Evolutionary conservation across 2,113 vertebrate genomes (phyloP).

Genomic region (Rhabdomys dilectus): DNA sequence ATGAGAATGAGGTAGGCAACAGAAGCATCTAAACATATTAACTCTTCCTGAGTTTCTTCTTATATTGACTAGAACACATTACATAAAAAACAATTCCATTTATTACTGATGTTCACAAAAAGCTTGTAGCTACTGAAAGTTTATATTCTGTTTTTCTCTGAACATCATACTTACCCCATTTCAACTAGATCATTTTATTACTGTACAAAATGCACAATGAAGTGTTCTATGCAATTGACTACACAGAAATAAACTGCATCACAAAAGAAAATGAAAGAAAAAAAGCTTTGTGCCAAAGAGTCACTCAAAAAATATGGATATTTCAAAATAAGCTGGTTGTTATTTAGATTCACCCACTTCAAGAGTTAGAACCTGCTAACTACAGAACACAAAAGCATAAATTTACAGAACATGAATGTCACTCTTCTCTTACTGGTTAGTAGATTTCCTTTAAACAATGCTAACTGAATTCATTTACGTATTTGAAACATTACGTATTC

Average conservation of each 20-base stretch:
- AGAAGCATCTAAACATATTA: slow-evolving; percentile 44
- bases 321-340: slow-evolving; percentile 64
- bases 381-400: slow-evolving; percentile 56
- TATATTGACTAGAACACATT: neutral
- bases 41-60: slow-evolving; percentile 25
- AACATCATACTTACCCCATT: slow-evolving; percentile 81
- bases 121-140: slow-evolving; percentile 46
- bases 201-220: slow-evolving; percentile 58
- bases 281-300: neutral
- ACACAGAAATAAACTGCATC: slow-evolving; percentile 41
- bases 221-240: slow-evolving; percentile 40
- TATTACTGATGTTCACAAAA: slow-evolving; percentile 50
- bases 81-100: slow-evolving; percentile 50
- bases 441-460: slow-evolving; percentile 57
- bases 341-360: slow-evolving; percentile 13
- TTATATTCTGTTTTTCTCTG: slow-evolving; percentile 15
- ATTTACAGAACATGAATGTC: slow-evolving; percentile 25
- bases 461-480: slow-evolving; percentile 66
- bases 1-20: slow-evolving; percentile 19
- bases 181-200: slow-evolving; percentile 66
- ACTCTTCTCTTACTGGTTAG: slow-evolving; percentile 7
- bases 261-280: slow-evolving; percentile 49
- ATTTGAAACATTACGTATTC: slow-evolving; percentile 55
- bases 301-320: slow-evolving; percentile 53
- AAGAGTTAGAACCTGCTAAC: slow-evolving; percentile 54